Percentiles rank a stretch among this genome's conserved stretches.
Conservation (phyloP, 1,140 invertebrate genomes). For the Aleiodes sp. region DNA sequence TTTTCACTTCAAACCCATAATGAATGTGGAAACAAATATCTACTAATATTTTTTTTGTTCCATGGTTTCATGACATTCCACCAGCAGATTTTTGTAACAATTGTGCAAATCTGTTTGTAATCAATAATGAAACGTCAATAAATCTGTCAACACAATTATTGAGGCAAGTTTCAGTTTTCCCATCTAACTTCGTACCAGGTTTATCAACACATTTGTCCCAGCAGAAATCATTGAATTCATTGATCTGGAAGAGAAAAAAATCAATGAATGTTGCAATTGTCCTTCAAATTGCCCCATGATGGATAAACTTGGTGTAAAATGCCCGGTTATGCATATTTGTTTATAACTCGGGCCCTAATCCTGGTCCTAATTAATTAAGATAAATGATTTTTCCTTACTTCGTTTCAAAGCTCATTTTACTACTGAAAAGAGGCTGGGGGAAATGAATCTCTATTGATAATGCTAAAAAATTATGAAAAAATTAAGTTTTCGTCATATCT, state of each 20-base stretch:
- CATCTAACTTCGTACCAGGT: slow-evolving; percentile 85
- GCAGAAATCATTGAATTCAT: slow-evolving; percentile 91
- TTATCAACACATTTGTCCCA: slow-evolving; percentile 96
- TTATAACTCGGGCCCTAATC: too few species aligned
- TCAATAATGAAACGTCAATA: slow-evolving; percentile 88
- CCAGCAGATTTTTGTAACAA: slow-evolving; percentile 74
- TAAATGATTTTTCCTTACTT: too few species aligned
- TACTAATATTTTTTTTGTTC: slow-evolving; percentile 2
- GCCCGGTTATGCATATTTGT: too few species aligned
- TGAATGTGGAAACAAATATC: not conserved
- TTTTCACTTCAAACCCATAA: too few species aligned
- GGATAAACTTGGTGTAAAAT: too few species aligned
- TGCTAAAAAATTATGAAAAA: too few species aligned
- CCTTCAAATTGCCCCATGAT: too few species aligned
- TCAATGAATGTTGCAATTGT: slow-evolving; percentile 19
- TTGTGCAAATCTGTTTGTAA: slow-evolving; percentile 87
- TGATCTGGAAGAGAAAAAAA: slow-evolving; percentile 73
- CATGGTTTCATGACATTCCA: slow-evolving; percentile 39
- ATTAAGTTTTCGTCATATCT: too few species aligned
- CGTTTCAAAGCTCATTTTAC: too few species aligned
- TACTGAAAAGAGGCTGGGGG: too few species aligned
- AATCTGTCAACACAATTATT: slow-evolving; percentile 94
- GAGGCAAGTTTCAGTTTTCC: slow-evolving; percentile 88
- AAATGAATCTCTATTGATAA: too few species aligned
- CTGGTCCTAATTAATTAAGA: too few species aligned